These are phyloP conservation scores for Crossocerus cetratus DNA, from an alignment of 2,888 invertebrate species.

Conservation along the genomic window DNA sequence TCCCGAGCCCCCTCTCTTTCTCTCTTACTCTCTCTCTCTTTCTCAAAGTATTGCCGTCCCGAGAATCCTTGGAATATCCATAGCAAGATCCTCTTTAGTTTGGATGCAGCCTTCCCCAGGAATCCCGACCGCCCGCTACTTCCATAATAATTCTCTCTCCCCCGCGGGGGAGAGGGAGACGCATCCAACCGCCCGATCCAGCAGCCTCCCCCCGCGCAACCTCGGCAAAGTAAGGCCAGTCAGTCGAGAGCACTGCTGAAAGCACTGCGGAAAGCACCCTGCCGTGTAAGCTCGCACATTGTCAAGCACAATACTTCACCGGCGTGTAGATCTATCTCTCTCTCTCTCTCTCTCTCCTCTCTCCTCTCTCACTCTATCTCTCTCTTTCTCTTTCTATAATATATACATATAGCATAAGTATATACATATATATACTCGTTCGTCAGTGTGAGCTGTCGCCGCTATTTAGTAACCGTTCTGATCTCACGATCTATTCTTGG, in stretches of 20 bases:
- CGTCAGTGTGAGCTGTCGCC: conserved; percentile 50
- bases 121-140: background rate
- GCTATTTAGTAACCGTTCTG: conserved; percentile 31
- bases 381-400: no score
- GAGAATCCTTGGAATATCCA: background rate
- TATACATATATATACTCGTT: conserved; percentile 37
- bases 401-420: conserved; percentile 22
- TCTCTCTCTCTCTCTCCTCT: no score
- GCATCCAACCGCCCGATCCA: conserved; percentile 39
- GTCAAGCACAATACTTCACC: conserved; percentile 69
- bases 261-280: conserved; percentile 72
- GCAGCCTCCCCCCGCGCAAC: conserved; percentile 64
- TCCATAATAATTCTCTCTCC: background rate
- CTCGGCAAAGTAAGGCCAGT: conserved; percentile 66
- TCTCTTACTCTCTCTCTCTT: no score
- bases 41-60: background rate
- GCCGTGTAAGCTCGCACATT: conserved; percentile 75
- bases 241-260: conserved; percentile 43
- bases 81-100: conserved; percentile 57
- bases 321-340: conserved; percentile 27
- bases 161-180: background rate
- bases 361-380: no score
- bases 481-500: conserved; percentile 22
- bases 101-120: conserved; percentile 20
- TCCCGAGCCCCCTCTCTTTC: background rate